A percentile compares a stretch with the other conserved stretches of the same genome.
phyloP scores from a whole-genome alignment of 2,797 vertebrate species.

The Typhlichthys subterraneus region DNA sequence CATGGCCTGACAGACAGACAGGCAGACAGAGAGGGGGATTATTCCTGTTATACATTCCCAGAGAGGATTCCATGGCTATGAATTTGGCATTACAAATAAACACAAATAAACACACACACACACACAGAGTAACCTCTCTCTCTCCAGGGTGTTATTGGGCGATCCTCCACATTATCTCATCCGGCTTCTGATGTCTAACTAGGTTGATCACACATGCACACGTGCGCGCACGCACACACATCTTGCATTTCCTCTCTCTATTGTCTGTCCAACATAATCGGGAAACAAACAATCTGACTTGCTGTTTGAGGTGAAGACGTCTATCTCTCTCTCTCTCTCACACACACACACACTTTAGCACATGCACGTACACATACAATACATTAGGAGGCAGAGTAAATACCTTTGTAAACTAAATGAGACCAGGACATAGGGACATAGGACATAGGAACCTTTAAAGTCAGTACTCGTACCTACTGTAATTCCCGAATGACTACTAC shows the following conservation, averaged over 20 bases:
- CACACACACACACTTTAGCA: background rate
- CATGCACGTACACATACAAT: background rate
- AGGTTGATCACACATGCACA: background rate
- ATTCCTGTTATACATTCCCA: no score
- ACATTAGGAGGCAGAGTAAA: background rate
- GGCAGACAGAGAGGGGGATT: background rate
- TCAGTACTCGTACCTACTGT: no score
- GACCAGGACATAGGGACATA: no score
- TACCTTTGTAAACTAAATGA: no score
- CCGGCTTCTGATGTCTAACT: background rate
- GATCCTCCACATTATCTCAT: slow-evolving; percentile 5
- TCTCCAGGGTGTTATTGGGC: background rate
- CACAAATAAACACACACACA: background rate
- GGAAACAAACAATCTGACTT: background rate
- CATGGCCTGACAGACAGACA: background rate
- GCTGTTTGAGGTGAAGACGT: background rate
- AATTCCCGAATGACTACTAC: no score
- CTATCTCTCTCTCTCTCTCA: no score
- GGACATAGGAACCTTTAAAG: no score
- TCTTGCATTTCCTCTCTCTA: background rate
- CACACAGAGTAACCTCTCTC: background rate
- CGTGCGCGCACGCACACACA: background rate
- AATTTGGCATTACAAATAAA: background rate
- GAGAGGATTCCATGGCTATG: no score
- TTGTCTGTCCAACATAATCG: background rate